These are phyloP conservation scores for Rotaria socialis DNA, from an alignment of 2,888 invertebrate species.

Conservation along the genomic window DNA sequence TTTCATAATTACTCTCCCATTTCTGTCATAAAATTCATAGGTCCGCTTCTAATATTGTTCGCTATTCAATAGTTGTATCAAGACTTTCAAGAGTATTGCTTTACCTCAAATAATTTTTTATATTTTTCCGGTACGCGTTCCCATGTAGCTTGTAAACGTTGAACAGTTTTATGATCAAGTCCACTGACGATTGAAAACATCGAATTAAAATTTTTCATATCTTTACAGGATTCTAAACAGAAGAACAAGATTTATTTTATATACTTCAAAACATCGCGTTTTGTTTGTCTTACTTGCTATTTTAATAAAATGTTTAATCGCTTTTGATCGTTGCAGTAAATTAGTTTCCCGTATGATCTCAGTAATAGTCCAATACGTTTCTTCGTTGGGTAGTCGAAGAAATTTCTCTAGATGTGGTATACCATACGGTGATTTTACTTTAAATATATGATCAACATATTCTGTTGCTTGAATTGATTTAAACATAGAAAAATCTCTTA, in stretches of 20 bases:
- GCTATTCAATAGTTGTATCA: no score
- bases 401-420: conserved; percentile 87
- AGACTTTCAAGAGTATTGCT: no score
- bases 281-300: conserved; percentile 49
- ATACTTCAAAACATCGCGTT: background rate
- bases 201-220: conserved; percentile 97
- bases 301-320: conserved; percentile 81
- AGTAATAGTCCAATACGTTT: conserved; percentile 99
- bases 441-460: conserved; percentile 70
- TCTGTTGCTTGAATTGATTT: conserved; percentile 85
- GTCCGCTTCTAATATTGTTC: no score
- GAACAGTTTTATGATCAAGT: conserved; percentile 88
- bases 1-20: no score
- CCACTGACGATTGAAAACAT: conserved; percentile 99
- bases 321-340: conserved; percentile 80
- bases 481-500: conserved; percentile 88
- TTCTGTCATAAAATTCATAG: no score
- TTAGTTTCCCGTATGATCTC: conserved; percentile 91
- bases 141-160: conserved; percentile 86
- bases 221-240: conserved; percentile 78
- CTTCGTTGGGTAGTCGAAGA: conserved; percentile 74
- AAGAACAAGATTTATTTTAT: background rate
- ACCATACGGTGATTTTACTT: conserved; percentile 73
- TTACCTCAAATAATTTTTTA: conserved; percentile 72
- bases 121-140: conserved; percentile 94